Percentiles rank a stretch among this genome's conserved stretches.
Conservation (phyloP, 2,888 invertebrate genomes). For the Lottia gigantea region DNA sequence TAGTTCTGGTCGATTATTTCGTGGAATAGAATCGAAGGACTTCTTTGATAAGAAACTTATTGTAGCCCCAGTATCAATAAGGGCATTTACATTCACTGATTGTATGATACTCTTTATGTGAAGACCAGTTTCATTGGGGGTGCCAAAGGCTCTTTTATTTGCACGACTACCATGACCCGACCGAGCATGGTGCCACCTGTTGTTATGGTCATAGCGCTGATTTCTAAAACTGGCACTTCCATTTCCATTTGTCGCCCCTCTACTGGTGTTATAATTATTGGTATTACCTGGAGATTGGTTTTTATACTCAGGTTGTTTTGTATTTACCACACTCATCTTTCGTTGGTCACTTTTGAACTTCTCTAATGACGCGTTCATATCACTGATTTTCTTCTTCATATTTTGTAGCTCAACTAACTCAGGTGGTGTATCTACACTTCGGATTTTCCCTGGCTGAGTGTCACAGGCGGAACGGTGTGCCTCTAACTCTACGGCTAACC, state of each 20-base stretch:
- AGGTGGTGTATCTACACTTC: no score
- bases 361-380: no score
- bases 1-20: not conserved
- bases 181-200: no score
- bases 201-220: not conserved
- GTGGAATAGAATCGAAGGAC: not conserved
- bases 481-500: not conserved
- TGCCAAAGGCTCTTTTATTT: not conserved
- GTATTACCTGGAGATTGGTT: no score
- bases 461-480: constrained; percentile 1
- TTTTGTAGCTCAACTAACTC: no score
- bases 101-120: not conserved
- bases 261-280: not conserved
- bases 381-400: not conserved
- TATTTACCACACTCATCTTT: no score
- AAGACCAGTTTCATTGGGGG: not conserved
- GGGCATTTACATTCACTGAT: not conserved
- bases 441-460: no score
- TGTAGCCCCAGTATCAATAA: constrained; percentile 2
- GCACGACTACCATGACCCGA: no score
- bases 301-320: no score
- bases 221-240: no score
- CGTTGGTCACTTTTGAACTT: no score
- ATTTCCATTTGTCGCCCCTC: no score
- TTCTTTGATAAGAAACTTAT: not conserved